phyloP scores from a whole-genome alignment of 2,797 vertebrate species.

The Danio kyathit region DNA sequence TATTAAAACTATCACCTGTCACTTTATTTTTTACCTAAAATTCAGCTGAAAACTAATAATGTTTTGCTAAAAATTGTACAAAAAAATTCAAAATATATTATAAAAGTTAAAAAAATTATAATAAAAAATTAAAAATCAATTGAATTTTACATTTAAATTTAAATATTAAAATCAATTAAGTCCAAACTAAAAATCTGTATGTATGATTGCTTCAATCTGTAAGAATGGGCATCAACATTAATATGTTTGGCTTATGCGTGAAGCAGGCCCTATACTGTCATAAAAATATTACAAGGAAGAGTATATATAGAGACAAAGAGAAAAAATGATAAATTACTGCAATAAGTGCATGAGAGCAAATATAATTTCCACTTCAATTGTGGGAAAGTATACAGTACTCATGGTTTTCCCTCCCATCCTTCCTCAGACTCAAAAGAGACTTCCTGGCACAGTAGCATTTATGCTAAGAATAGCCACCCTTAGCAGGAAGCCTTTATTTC shows the following conservation, averaged over 20 bases:
- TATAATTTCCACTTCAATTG: conserved; percentile 1
- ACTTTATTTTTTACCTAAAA: neutral
- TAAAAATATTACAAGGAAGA: neutral
- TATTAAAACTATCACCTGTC: neutral
- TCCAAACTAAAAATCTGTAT: neutral
- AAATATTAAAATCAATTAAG: no score
- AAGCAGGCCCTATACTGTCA: neutral
- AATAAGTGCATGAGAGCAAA: neutral
- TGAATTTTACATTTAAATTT: no score
- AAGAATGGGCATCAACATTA: neutral
- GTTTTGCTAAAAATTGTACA: no score
- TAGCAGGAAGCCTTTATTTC: conserved; percentile 8
- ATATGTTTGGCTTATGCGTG: neutral
- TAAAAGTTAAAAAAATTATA: no score
- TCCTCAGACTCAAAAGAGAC: conserved; percentile 28
- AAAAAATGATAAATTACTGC: neutral
- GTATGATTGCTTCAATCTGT: neutral
- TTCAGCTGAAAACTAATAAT: no score
- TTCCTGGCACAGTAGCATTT: conserved; percentile 27
- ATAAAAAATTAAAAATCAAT: no score
- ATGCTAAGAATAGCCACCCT: conserved; percentile 52
- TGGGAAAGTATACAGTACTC: neutral
- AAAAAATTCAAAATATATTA: no score
- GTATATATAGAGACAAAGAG: neutral
- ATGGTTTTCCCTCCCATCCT: conserved; percentile 35